Evolutionary conservation across 2,888 invertebrate genomes (phyloP), one percentile per base, ranked within the genome.

Genomic region (Schizotus pectinicornis): DNA sequence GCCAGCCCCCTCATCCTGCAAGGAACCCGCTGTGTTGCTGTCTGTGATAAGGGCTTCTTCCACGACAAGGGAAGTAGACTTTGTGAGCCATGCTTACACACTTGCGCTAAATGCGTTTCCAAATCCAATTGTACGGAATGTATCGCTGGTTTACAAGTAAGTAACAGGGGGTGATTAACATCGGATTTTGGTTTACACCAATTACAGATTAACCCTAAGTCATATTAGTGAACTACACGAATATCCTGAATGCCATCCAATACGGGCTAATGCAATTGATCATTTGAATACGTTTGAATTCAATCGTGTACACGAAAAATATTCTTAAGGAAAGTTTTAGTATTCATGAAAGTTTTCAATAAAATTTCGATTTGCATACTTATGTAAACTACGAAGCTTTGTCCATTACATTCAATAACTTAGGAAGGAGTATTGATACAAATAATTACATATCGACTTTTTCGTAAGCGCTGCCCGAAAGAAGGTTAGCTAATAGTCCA

Each of bases 91-190:
- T 95, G 95, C 74, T 80, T 91, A 65, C 90, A 91, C 76, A 90
- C 91, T 2, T 94, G 93, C 77, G 83, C 86, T 0, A 86, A 87
- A 45, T 94, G 93, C 77, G 87, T 88, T 2, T 89, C 92, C 0
- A 85, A 91, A 48, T 84, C 89, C 54, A 92, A 92, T 77, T 94
- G 94, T 74, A 92, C 91, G 0, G 82, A 87, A 14, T 94, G 94
- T 74, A 84, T 86, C n/a, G 85, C 86, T 49, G 87, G 91, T 0
- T 81, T 93, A 67, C 86, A 91, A 69, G 80, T 80, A 67, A 67
- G 60, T 43, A 31, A 11, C 3, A 1, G 8, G 7, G n/a, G 7
- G 34, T 9, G 12, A 8, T 47, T 47, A 3, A 8, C 12, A n/a
- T 47, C 2, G 22, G 30, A 5, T 11, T 34, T 5, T 47, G 8